Base-by-base conservation (phyloP, 2,888 invertebrate genomes). In the Aphodius granarius region DNA sequence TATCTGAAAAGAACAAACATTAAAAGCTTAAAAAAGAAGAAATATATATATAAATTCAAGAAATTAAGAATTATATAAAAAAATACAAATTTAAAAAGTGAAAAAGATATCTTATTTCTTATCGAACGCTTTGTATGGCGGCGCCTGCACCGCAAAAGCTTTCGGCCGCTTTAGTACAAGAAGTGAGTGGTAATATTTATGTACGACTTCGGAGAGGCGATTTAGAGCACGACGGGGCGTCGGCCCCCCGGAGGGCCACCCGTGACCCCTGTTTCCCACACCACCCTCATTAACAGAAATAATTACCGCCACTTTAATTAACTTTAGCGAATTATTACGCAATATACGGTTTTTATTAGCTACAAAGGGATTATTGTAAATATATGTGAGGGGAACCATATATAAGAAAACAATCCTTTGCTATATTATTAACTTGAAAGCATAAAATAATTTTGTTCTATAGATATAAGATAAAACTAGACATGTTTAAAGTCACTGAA, bases 1-100 rank as follows among this genome's bases (percentile, higher is more conserved):
- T 93, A 89, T 96, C 95, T 95, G 91, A 72, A 89, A 88, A 63
- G 71, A 63, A 64, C 16, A 71, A 43, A 23, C 4, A 75, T 19
- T 4, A 65, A 19, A 73, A 65, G 20, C 17, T 43, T 71, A n/a
- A 23, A 16, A 3, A n/a, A 23, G 16, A 4, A 18, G 15, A 22
- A 9, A 21, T n/a, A 5, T 66, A 3, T 13, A 66, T 18, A 18
- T 19, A n/a, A 13, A 16, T 43, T 71, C 22, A 23, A 16, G 2
- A n/a, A 23, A 43, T n/a, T 62, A 15, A 22, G 3, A 21, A 22
- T 18, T 66, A 3, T 13, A 66, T 18, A 18, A 68, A n/a, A 13
- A 16, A 18, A 68, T 20, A n/a, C 18, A 17, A 65, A 68, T 23
- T 23, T n/a, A n/a, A n/a, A n/a, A n/a, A n/a, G n/a, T n/a, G n/a